Evolutionary conservation across 2,888 invertebrate genomes (phyloP).

Genomic region (Drosophila fungiperda): DNA sequence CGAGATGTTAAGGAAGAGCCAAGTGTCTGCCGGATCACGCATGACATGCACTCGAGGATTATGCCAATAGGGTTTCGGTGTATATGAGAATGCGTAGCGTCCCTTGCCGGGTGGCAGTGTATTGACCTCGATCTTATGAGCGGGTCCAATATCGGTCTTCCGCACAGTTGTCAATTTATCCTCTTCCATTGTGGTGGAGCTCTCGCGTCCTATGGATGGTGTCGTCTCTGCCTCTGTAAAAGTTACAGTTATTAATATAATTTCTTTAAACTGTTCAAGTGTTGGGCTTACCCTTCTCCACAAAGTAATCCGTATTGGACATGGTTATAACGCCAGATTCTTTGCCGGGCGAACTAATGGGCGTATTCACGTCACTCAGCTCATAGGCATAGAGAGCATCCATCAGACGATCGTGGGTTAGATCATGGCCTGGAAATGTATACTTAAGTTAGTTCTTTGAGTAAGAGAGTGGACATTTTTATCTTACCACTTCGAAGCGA

Average conservation of each 20-base stretch:
- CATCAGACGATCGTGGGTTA: conserved; percentile 78
- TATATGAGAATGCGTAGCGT: conserved; percentile 95
- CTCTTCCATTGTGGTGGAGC: conserved; percentile 64
- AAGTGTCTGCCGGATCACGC: conserved; percentile 90
- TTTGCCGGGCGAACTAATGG: conserved; percentile 81
- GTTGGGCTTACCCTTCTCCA: conserved; percentile 70
- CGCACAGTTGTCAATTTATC: conserved; percentile 83
- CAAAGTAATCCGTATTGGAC: conserved; percentile 83
- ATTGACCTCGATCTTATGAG: conserved; percentile 86
- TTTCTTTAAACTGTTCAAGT: neutral
- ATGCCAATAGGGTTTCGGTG: conserved; percentile 92
- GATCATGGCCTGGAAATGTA: conserved; percentile 76
- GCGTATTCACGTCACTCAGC: conserved; percentile 75
- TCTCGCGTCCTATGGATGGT: conserved; percentile 57
- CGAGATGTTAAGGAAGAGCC: conserved; percentile 94
- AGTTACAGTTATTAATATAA: neutral
- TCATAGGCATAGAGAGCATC: conserved; percentile 81
- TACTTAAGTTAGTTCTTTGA: too few species aligned
- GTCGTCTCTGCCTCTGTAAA: conserved; percentile 73
- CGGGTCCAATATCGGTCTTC: conserved; percentile 85
- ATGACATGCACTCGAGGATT: conserved; percentile 92
- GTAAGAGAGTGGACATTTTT: rapidly evolving
- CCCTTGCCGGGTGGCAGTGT: conserved; percentile 93
- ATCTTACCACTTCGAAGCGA: conserved; percentile 88
- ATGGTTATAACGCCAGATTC: conserved; percentile 83